Base-by-base conservation (phyloP, 2,113 vertebrate genomes). In the Megaleporinus macrocephalus region DNA sequence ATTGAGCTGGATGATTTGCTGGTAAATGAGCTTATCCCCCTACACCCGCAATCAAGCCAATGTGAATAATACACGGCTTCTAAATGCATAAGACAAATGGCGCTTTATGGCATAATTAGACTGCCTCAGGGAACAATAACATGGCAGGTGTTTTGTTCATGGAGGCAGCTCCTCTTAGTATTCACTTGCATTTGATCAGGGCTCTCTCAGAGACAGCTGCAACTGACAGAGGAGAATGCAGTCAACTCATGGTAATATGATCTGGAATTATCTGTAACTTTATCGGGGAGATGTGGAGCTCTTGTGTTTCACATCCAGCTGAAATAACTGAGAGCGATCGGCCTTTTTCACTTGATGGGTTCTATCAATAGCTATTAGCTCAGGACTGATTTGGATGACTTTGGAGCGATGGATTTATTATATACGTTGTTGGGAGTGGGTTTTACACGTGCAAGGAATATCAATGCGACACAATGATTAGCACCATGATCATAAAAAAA, bases 51-150 rank as follows among this genome's bases (percentile, higher is more conserved):
- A 30, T 57, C 80, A 87, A 83, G 14, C 61, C 53, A 59, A 26
- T 73, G 18, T 84, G 44, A 85, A 87, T 86, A 90, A 85, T 84
- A 73, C 24, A 80, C 75, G 44, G 13, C 29, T 51, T 36, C 41
- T 78, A 81, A 85, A 87, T 87, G 53, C 83, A 89, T 80, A 30
- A 85, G 76, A 81, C 69, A 78, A 84, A 78, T 63, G 36, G 72
- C 36, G 57, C 26, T 80, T 82, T 82, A 57, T 83, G 68, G 78
- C 65, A 71, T 33, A 74, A 44, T 71, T 36, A 66, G 51, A 68
- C 29, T 77, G 83, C 55, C 6, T 20, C 47, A 83, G 65, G 78
- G 81, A 87, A 87, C 76, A 81, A 79, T 74, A 80, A 66, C 53
- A 74, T 70, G 83, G 75, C 79, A 86, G 84, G 73, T 76, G 74